These are phyloP conservation scores for Phoebastria nigripes DNA, from an alignment of 2,797 vertebrate species.

Conservation along the genomic window DNA sequence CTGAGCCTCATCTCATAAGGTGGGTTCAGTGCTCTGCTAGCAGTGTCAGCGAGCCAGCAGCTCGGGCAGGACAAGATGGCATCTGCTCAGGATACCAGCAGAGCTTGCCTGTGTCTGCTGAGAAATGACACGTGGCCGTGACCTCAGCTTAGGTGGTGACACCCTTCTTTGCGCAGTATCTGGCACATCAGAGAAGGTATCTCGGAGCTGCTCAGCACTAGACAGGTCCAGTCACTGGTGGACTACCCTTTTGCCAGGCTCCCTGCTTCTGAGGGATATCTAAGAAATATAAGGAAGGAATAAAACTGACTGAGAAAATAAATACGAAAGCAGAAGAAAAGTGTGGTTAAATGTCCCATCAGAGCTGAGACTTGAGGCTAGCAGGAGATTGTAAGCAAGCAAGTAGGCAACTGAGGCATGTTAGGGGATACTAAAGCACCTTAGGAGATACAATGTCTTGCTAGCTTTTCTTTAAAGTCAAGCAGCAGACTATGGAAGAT, in stretches of 20 bases:
- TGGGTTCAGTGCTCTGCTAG: background rate
- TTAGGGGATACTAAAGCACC: background rate
- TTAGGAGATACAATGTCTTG: background rate
- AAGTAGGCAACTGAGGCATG: no score
- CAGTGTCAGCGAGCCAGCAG: background rate
- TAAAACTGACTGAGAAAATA: background rate
- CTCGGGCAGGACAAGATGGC: background rate
- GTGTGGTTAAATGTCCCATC: background rate
- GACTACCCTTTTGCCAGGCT: background rate
- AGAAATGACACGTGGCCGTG: rapidly evolving
- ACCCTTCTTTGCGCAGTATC: background rate
- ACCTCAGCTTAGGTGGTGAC: background rate
- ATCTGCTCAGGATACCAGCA: background rate
- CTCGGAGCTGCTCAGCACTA: background rate
- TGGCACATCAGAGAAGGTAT: background rate
- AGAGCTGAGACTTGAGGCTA: background rate
- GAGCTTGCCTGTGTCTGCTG: background rate
- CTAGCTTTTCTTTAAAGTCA: background rate
- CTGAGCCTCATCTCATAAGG: background rate
- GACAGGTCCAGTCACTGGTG: background rate
- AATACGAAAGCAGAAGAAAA: background rate
- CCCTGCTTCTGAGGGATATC: background rate
- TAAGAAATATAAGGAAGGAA: background rate
- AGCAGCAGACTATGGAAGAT: background rate
- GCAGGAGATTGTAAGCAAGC: background rate